Conservation (phyloP, 1,140 invertebrate genomes). For the Pachyrhynchus sulphureomaculatus region DNA sequence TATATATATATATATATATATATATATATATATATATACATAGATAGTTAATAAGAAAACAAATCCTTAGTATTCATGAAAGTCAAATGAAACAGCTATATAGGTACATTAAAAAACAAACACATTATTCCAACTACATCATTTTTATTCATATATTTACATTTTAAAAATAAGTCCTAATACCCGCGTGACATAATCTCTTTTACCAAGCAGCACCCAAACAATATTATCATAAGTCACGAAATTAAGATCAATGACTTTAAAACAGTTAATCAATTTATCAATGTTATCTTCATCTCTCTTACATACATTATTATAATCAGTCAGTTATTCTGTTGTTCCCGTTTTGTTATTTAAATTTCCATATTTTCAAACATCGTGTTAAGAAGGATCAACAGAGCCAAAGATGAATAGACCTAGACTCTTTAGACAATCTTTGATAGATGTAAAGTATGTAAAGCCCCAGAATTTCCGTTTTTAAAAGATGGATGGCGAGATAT, state of each 20-base stretch:
- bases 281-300: neutral
- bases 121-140: no score
- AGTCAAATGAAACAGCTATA: no score
- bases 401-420: constrained; percentile 1
- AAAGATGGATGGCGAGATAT: neutral
- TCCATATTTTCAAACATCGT: constrained; percentile 7
- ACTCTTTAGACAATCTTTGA: neutral
- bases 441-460: neutral
- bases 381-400: neutral
- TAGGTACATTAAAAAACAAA: no score
- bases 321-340: constrained; percentile 9
- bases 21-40: no score
- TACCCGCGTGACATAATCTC: neutral
- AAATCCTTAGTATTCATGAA: no score
- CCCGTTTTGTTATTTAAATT: constrained; percentile 18
- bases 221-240: neutral
- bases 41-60: no score
- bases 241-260: neutral
- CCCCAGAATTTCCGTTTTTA: neutral
- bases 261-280: neutral
- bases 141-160: no score
- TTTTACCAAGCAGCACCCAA: neutral
- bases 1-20: no score
- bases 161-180: no score
- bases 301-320: neutral